Conservation (phyloP, 2,888 invertebrate genomes). For the Noctua janthe region DNA sequence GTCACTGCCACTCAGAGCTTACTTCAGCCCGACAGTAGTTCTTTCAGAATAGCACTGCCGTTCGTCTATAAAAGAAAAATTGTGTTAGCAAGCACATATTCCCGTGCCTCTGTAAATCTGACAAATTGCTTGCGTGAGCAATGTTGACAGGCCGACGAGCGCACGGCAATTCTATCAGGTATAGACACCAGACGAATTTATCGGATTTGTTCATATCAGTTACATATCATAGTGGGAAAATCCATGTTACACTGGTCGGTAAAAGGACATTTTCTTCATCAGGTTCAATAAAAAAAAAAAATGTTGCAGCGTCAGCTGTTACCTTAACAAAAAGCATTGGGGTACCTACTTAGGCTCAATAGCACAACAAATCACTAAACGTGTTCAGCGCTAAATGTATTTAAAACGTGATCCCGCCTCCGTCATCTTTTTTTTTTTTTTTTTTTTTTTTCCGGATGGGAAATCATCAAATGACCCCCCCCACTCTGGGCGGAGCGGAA, state of each 20-base stretch:
- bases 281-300: too few relatives aligned
- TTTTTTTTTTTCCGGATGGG: too few relatives aligned
- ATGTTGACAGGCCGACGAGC: slow-evolving; percentile 52
- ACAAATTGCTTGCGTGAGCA: slow-evolving; percentile 62
- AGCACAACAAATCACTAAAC: not conserved
- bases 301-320: too few relatives aligned
- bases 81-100: slow-evolving; percentile 32
- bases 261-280: too few relatives aligned
- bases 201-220: slow-evolving; percentile 16
- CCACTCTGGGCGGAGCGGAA: too few relatives aligned
- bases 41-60: slow-evolving; percentile 10
- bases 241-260: not conserved
- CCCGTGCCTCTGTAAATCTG: slow-evolving; percentile 46
- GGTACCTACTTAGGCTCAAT: not conserved
- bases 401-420: not conserved
- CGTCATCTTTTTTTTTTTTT: too few relatives aligned
- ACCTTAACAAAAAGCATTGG: too few relatives aligned
- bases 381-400: not conserved
- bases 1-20: slow-evolving; percentile 14
- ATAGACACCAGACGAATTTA: slow-evolving; percentile 24
- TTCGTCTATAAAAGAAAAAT: slow-evolving; percentile 34
- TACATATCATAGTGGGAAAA: not conserved
- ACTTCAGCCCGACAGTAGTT: not conserved
- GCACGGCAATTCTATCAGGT: slow-evolving; percentile 46
- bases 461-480: too few relatives aligned